Conservation (phyloP, 2,888 invertebrate genomes). For the Proisotoma minuta region DNA sequence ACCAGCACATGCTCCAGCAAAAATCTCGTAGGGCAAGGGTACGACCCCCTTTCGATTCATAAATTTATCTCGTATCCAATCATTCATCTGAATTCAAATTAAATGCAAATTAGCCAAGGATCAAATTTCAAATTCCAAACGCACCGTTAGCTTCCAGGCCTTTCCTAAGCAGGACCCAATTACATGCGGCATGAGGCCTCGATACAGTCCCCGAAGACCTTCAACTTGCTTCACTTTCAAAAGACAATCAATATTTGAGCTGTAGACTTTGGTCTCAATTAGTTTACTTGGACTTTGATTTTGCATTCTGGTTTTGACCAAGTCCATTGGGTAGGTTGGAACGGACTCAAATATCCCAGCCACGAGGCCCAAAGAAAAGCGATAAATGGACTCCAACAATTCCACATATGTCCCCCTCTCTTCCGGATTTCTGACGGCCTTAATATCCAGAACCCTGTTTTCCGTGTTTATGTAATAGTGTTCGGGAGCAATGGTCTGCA, state of each 20-base stretch:
- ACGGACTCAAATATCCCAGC: conserved; percentile 50
- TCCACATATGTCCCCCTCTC: conserved; percentile 52
- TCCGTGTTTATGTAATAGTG: conserved; percentile 54
- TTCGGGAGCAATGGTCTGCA: conserved; percentile 53
- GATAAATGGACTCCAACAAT: conserved; percentile 55
- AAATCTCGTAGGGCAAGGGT: conserved; percentile 41
- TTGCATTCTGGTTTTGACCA: conserved; percentile 36
- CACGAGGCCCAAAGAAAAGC: conserved; percentile 54
- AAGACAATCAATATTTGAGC: conserved; percentile 25
- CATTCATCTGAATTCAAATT: conserved; percentile 57
- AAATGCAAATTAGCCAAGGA: neutral
- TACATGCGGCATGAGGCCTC: conserved; percentile 58
- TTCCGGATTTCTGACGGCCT: conserved; percentile 51
- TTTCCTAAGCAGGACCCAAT: conserved; percentile 62
- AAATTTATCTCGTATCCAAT: conserved; percentile 57
- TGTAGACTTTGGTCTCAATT: conserved; percentile 50
- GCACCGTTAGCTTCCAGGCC: conserved; percentile 58
- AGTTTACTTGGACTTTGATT: conserved; percentile 46
- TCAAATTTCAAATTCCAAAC: neutral
- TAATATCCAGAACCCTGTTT: conserved; percentile 49
- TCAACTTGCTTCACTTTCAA: conserved; percentile 15
- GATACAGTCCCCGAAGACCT: conserved; percentile 52
- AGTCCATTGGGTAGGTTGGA: conserved; percentile 28
- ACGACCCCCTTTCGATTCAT: conserved; percentile 51
- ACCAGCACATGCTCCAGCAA: conserved; percentile 56